Percentiles rank a stretch among this genome's conserved stretches.
phyloP scores from a whole-genome alignment of 92 coral and sea anemone genomes.

The Isaurus tuberculatus region DNA sequence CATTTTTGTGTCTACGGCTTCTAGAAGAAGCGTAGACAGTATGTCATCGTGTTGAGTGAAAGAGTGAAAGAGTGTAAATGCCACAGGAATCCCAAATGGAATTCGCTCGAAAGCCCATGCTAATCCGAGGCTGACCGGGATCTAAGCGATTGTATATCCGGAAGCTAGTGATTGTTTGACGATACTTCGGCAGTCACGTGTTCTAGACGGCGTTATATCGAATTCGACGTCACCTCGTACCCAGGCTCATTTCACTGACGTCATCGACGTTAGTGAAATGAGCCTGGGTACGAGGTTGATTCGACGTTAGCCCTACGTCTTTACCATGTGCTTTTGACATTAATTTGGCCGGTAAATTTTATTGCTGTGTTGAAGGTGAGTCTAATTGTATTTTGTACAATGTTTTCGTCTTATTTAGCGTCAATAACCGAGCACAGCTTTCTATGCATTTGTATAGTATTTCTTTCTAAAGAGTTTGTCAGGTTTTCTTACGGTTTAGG shows the following conservation, averaged over 20 bases:
- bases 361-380: slow-evolving; percentile 15
- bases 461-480: not conserved
- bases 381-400: slow-evolving; percentile 11
- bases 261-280: not conserved
- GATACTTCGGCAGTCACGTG: slow-evolving; percentile 10
- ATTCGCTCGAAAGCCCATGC: slow-evolving; percentile 1
- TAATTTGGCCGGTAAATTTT: no score
- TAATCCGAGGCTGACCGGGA: slow-evolving; percentile 2
- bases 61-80: slow-evolving; percentile 22
- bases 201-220: not conserved
- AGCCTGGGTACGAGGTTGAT: not conserved
- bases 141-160: slow-evolving; percentile 2
- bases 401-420: slow-evolving; percentile 13
- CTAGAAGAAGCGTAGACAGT: slow-evolving; percentile 9
- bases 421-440: slow-evolving; percentile 29
- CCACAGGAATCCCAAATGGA: not conserved
- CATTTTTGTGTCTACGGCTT: not conserved
- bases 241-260: slow-evolving; percentile 3
- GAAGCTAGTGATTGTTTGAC: not conserved
- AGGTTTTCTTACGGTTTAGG: not conserved
- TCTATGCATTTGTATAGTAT: not conserved
- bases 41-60: slow-evolving; percentile 18
- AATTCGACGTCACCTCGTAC: slow-evolving; percentile 6
- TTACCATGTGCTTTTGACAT: no score
- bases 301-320: not conserved